Percentiles rank a stretch among this genome's conserved stretches.
These are phyloP conservation scores for Istiophorus platypterus DNA, from an alignment of 2,113 vertebrate genomes.

Conservation along the genomic window DNA sequence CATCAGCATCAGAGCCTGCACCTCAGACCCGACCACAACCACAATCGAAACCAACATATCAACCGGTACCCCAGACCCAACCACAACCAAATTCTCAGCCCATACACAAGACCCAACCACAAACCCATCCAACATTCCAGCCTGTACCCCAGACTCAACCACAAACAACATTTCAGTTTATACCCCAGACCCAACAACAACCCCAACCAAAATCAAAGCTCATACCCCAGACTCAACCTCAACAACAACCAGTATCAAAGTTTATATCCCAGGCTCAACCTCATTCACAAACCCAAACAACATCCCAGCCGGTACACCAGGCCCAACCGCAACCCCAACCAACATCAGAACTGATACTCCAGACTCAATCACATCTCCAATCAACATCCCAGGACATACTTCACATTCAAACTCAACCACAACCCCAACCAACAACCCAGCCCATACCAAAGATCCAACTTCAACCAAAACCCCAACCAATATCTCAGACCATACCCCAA, in stretches of 20 bases:
- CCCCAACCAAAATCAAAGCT: conserved; percentile 8
- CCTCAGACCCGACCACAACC: conserved; percentile 2
- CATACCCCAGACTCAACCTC: not conserved
- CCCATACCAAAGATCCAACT: not conserved
- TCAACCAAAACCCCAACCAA: conserved; percentile 2
- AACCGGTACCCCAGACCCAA: not conserved
- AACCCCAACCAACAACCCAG: not conserved
- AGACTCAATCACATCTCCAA: not conserved
- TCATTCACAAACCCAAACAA: conserved; percentile 4
- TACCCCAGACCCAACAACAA: not conserved
- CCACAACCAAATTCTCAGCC: not conserved
- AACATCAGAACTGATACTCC: not conserved
- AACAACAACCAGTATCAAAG: not conserved
- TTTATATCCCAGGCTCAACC: not conserved
- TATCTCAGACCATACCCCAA: not conserved
- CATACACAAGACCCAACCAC: not conserved
- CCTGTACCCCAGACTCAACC: not conserved
- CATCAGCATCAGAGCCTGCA: not conserved
- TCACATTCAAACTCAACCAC: not conserved
- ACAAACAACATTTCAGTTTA: not conserved
- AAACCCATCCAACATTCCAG: conserved; percentile 3
- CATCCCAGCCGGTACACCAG: not conserved
- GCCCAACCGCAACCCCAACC: not conserved
- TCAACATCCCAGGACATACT: not conserved
- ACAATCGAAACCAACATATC: too few species aligned